These are phyloP conservation scores for Alcedo quadribrachys DNA, from an alignment of 2,797 vertebrate species.

Conservation along the genomic window DNA sequence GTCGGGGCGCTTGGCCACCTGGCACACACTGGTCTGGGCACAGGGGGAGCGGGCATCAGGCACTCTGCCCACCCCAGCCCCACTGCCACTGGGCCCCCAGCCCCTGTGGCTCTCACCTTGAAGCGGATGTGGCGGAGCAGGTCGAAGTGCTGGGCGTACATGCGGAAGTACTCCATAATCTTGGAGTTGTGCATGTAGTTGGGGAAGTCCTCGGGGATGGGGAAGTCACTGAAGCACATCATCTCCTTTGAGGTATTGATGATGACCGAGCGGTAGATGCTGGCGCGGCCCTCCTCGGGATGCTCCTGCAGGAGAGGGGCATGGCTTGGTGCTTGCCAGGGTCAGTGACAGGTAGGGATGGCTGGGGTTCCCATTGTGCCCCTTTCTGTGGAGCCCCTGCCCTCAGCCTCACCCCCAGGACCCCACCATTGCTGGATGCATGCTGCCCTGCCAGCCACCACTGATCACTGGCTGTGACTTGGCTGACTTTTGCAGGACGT, in stretches of 20 bases:
- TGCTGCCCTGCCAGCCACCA: background rate
- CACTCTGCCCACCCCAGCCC: background rate
- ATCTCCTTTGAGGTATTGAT: constrained; percentile 94
- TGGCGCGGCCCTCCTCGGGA: constrained; percentile 77
- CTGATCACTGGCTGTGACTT: fast-evolving
- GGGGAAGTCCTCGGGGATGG: constrained; percentile 86
- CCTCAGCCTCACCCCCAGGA: background rate
- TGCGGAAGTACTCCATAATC: constrained; percentile 84
- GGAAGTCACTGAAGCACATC: constrained; percentile 94
- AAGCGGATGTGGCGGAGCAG: constrained; percentile 77
- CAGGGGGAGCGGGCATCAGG: fast-evolving
- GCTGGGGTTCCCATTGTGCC: background rate
- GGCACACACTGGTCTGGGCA: constrained; percentile 21
- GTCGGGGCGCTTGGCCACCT: background rate
- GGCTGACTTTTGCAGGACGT: background rate
- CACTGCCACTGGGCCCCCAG: fast-evolving
- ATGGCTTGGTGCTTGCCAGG: fast-evolving
- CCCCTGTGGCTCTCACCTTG: background rate
- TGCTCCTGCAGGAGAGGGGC: background rate
- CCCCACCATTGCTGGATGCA: fast-evolving
- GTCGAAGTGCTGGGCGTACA: constrained; percentile 85
- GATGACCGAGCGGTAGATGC: constrained; percentile 87
- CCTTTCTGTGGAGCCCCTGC: background rate
- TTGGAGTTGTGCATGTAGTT: constrained; percentile 89
- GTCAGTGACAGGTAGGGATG: background rate